phyloP scores from a whole-genome alignment of 2,888 invertebrate genomes.

The Napeogenes inachia region DNA sequence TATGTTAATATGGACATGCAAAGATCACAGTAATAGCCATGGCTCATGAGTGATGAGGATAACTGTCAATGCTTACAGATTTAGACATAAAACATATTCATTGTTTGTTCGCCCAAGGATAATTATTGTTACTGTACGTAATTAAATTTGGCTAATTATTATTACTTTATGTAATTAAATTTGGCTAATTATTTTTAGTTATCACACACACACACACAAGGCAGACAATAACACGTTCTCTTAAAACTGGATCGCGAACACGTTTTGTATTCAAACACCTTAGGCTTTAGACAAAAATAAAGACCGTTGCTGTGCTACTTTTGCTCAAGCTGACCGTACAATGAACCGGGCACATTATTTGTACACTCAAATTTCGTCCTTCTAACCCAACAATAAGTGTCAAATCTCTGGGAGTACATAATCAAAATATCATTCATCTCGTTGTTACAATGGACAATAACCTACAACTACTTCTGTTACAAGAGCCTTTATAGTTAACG shows the following conservation, averaged over 20 bases:
- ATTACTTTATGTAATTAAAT: too few relatives aligned
- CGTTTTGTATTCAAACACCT: constrained; percentile 21
- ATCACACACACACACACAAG: background rate
- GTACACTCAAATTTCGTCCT: constrained; percentile 20
- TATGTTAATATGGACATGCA: too few relatives aligned
- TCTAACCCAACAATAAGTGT: constrained; percentile 16
- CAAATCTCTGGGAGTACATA: constrained; percentile 3
- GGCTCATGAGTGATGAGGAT: too few relatives aligned
- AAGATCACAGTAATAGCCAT: too few relatives aligned
- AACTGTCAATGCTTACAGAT: too few relatives aligned
- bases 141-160: too few relatives aligned
- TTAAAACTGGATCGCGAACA: background rate
- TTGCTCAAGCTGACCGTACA: constrained; percentile 13
- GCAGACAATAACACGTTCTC: background rate
- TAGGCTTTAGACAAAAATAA: constrained; percentile 16
- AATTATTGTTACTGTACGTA: too few relatives aligned
- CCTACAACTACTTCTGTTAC: constrained; percentile 1
- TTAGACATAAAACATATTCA: too few relatives aligned
- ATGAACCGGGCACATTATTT: constrained; percentile 11
- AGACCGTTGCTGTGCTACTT: constrained; percentile 8
- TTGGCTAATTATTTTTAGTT: background rate
- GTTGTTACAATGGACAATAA: constrained; percentile 1
- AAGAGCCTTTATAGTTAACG: background rate
- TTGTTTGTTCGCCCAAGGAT: too few relatives aligned
- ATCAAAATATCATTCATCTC: background rate